Base-by-base conservation (phyloP, 2,888 invertebrate genomes). In the Lepeophtheirus nordmannii region DNA sequence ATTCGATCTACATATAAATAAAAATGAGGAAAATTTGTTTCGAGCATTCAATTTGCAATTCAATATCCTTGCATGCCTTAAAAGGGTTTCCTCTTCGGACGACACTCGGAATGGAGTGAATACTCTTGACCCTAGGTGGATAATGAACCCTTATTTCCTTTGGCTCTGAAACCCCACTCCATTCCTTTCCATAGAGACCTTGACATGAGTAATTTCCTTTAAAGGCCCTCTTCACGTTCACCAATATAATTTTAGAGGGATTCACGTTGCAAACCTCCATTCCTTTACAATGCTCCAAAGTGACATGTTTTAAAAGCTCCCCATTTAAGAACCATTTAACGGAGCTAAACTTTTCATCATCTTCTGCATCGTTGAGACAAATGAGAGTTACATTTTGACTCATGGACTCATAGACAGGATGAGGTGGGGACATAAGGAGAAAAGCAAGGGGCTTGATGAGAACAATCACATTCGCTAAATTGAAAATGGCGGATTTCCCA, bases 131-230 rank as follows among this genome's bases (percentile, higher is more conserved):
- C 20, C 20, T 38, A 17, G 63, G 63, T 12, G 63, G 63, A 87
- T 87, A 88, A 73, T 86, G 82, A 64, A 91, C 89, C 71, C 86
- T 79, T 12, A 92, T 81, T 71, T 89, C 86, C 37, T 85, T 83
- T 68, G 84, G 83, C 53, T 82, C 80, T 40, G 90, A 90, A 70
- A 83, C 80, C 46, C 82, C 82, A 57, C 91, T 91, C 87, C 90
- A 90, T 10, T 89, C 90, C 11, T 90, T 91, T 14, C 82, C 81
- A 77, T 92, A 93, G 75, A 83, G 84, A 17, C 92, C 93, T 72
- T 86, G 85, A 75, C 94, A 94, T 0, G 91, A 88, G 77, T 92
- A 94, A 78, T 92, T 92, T 37, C 92, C 93, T 72, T 91, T 88
- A 76, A 92, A 91, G 67, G 84, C 84, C 74, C 89, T 84, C 7